Base-by-base conservation (phyloP, 2,888 invertebrate species). In the Opisthograptis luteolata region DNA sequence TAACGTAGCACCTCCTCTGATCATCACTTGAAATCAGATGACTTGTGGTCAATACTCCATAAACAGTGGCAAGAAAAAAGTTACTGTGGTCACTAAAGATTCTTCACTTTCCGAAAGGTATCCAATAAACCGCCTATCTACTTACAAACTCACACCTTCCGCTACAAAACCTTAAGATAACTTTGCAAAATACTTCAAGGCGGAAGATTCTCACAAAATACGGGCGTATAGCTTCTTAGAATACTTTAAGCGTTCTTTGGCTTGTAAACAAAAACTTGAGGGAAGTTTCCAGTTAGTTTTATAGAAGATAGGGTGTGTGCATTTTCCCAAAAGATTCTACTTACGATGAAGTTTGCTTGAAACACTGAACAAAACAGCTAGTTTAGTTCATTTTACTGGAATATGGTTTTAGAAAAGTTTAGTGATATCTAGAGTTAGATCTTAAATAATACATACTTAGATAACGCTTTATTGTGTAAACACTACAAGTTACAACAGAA, bases 191-290 rank as follows among this genome's bases (percentile, higher is more conserved):
- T 51, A 45, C 24, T 44, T 40, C 40, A 40, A 28, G 39, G 39
- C 35, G 44, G 44, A 44, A 51, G 44, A 44, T 45, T 51, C 35
- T 44, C 30, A 17, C 44, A 41, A 51, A 51, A 51, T 51, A 51
- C 44, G 30, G 9, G 30, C 35, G 40, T 40, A 40, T 41, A 35
- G 48, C 53, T 44, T 40, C 40, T 54, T 41, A 41, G 41, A 44
- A 54, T 54, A 54, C 44, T 54, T 44, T 34, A 36, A 50, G 46
- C 46, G 42, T 17, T 50, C 43, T 46, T 40, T 47, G 43, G 42
- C 35, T 50, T 47, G 50, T 43, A 47, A 47, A 52, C 46, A 47
- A 47, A 52, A 52, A 46, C 47, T 52, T 52, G 32, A 10, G 20
- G 39, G 43, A 42, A 34, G 34, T 43, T 43, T 40, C 31, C 30